Evolutionary conservation across 2,113 vertebrate species (phyloP).

Genomic region (Mirounga angustirostris): DNA sequence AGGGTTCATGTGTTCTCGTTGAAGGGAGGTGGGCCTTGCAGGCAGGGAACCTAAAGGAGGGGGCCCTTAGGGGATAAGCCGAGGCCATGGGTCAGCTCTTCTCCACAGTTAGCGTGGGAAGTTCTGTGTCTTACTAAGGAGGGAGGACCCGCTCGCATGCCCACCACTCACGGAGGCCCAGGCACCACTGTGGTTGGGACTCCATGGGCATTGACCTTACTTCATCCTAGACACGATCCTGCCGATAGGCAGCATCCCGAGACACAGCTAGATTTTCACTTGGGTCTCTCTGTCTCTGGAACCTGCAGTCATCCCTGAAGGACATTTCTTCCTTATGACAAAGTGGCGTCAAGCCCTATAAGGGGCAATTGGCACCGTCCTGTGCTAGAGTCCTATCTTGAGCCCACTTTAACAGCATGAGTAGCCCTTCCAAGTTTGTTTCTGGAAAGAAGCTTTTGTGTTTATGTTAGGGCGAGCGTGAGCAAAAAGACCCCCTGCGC

Average conservation of each 20-base stretch:
- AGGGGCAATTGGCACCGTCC: background rate
- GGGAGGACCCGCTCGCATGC: fast-evolving
- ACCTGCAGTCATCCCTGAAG: background rate
- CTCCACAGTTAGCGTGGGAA: background rate
- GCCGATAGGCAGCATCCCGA: fast-evolving
- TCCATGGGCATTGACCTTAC: background rate
- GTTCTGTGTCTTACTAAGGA: background rate
- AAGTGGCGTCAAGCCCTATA: background rate
- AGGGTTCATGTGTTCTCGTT: background rate
- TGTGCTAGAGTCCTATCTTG: background rate
- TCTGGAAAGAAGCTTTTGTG: background rate
- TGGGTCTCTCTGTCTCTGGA: background rate
- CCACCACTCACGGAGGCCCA: background rate
- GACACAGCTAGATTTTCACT: background rate
- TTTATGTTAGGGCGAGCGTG: background rate
- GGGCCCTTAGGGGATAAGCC: background rate
- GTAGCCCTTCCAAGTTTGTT: background rate
- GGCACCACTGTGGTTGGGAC: fast-evolving
- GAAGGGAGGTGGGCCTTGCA: background rate
- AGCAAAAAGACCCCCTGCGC: fast-evolving
- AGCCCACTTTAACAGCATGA: background rate
- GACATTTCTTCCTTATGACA: background rate
- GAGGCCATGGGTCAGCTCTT: background rate
- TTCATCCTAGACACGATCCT: background rate
- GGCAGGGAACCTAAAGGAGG: background rate